Evolutionary conservation across 1,140 invertebrate species (phyloP), one percentile per base, ranked within the genome.

Genomic region (Dendroctonus ponderosae): DNA sequence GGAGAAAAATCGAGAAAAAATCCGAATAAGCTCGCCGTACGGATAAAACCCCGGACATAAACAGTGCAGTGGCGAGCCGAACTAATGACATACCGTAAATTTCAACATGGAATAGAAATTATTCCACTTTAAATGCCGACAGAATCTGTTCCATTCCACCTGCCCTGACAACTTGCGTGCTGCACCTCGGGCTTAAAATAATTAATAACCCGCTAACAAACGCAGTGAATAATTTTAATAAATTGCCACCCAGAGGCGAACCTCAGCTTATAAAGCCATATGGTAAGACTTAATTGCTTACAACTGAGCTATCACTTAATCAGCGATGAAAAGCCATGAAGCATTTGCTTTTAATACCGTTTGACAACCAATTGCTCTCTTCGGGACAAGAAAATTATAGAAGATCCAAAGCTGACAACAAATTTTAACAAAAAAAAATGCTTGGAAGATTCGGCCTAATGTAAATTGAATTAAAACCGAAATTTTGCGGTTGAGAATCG

Each of bases 211-310:
- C 49, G 60, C 60, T 62, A 62, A 62, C 48, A 52, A 26, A 62
- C 50, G n/a, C 49, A 37, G 60, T 62, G 60, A 62, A 62, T 62
- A 62, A 62, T 62, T 62, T 62, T 62, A 62, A 62, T 62, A 62
- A 62, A 62, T 62, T 62, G 60, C 60, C 60, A 62, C 60, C 60
- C 49, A 62, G 43, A 62, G 60, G 60, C 60, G 58, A 62, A 62
- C 60, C 60, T 62, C 60, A 37, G 60, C 40, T 42, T 62, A 51
- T 52, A 37, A 62, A 62, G 49, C 60, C 60, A 62, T 62, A 62
- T 62, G 60, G 60, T 41, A 62, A 41, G 38, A 26, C 38, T 50
- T 62, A 62, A 62, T 62, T 62, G 60, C 60, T 52, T 62, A 62
- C 60, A 62, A 62, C 51, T 39, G 38, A 50, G 39, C 12, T 41